Base-by-base conservation (phyloP, 2,888 invertebrate genomes). In the Pterobdella sp. region DNA sequence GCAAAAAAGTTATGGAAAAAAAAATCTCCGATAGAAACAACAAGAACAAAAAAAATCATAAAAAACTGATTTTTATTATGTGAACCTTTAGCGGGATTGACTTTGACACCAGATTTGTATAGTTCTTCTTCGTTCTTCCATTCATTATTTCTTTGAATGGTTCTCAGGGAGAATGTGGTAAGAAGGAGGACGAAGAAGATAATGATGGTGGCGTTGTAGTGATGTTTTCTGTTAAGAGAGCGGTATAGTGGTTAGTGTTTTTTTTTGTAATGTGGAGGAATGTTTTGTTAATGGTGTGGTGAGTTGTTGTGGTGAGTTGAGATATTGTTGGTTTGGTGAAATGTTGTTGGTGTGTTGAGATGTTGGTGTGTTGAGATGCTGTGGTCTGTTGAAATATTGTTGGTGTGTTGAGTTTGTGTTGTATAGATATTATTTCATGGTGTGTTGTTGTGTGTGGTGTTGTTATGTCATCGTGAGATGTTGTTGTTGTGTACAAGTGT, bases 31-130 rank as follows among this genome's bases (percentile, higher is more conserved):
- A n/a, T n/a, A n/a, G n/a, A n/a, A n/a, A n/a, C n/a, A n/a, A n/a
- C n/a, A n/a, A n/a, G n/a, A n/a, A n/a, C n/a, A n/a, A n/a, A 42
- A 42, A 42, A 42, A 42, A 42, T 22, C 49, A 42, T 22, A 42
- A 42, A 42, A 42, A 42, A 42, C 49, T 7, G 18, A n/a, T 26
- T 26, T 56, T 56, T n/a, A n/a, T n/a, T n/a, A n/a, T 56, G 26
- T 22, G n/a, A 84, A 94, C 95, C 94, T 91, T 96, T 97, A n/a
- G 96, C 93, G 72, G 96, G 95, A 85, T 96, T 97, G 81, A 95
- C 89, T 79, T 88, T 86, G 78, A 96, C 87, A 34, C 95, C 96
- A 77, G 95, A 92, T 80, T 90, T 87, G 84, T 94, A 97, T 67
- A 97, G 87, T 79, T 89, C 90, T 84, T 96, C 95, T 85, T 96